phyloP scores from a whole-genome alignment of 2,797 vertebrate species.

The Gila robusta region DNA sequence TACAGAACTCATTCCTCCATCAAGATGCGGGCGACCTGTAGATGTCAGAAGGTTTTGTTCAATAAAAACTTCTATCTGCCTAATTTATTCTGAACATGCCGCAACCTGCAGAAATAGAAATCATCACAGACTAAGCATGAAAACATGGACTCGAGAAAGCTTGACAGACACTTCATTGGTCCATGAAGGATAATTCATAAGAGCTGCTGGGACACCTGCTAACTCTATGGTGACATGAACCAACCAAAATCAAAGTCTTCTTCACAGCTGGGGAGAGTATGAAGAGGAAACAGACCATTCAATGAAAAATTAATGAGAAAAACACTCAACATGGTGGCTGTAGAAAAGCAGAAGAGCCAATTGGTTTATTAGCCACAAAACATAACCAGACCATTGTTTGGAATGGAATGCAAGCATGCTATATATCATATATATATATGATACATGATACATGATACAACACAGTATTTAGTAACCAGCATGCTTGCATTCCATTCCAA shows the following conservation, averaged over 20 bases:
- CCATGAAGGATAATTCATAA: conserved; percentile 33
- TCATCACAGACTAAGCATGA: neutral
- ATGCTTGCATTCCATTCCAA: too few relatives aligned
- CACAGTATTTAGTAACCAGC: too few relatives aligned
- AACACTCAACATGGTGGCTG: conserved; percentile 7
- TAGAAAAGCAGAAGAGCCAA: neutral
- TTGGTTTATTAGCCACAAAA: neutral
- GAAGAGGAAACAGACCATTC: conserved; percentile 31
- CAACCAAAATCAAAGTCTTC: conserved; percentile 31
- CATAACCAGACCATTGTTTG: neutral
- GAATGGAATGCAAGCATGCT: neutral
- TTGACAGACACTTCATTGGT: conserved; percentile 11
- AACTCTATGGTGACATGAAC: conserved; percentile 34
- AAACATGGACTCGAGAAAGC: neutral
- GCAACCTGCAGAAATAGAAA: neutral
- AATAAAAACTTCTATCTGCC: neutral
- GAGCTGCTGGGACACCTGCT: conserved; percentile 31
- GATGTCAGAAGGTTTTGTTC: neutral
- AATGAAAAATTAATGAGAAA: conserved; percentile 22
- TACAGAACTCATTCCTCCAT: neutral
- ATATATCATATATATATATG: too few relatives aligned
- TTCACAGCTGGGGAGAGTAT: conserved; percentile 37
- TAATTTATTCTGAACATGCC: neutral
- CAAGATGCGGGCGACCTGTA: neutral
- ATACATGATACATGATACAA: too few relatives aligned